Percentiles rank a stretch among this genome's conserved stretches.
phyloP scores from a whole-genome alignment of 2,797 vertebrate genomes.

The Hyperoplus lanceolatus region DNA sequence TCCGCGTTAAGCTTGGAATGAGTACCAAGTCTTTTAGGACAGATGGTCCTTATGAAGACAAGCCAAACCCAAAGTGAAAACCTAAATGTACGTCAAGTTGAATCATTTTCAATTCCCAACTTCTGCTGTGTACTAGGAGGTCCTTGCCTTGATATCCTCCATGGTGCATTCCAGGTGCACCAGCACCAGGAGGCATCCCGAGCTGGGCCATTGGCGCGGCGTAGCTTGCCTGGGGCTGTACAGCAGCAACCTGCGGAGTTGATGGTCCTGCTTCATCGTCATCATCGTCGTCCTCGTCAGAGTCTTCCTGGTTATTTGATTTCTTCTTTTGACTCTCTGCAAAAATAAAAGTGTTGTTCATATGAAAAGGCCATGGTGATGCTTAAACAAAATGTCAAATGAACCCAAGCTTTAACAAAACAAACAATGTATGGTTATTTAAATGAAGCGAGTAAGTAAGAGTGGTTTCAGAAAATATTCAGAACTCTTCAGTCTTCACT shows the following conservation, averaged over 20 bases:
- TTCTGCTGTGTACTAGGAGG: background rate
- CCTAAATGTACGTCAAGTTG: background rate
- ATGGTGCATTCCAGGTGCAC: constrained; percentile 92
- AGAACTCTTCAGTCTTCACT: too few relatives aligned
- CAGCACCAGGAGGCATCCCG: constrained; percentile 91
- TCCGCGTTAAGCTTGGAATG: background rate
- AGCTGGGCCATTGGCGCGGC: constrained; percentile 93
- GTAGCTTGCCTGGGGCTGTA: constrained; percentile 92
- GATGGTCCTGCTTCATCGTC: constrained; percentile 95
- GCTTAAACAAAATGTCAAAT: background rate
- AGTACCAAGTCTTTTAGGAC: background rate
- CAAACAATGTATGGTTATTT: background rate
- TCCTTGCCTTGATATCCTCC: constrained; percentile 85
- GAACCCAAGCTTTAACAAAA: background rate
- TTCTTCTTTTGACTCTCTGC: constrained; percentile 97
- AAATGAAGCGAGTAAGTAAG: too few relatives aligned
- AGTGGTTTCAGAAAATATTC: too few relatives aligned
- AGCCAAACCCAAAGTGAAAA: background rate
- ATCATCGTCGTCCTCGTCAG: constrained; percentile 94
- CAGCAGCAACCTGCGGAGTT: constrained; percentile 87
- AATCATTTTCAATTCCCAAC: background rate
- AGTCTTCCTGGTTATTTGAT: constrained; percentile 92
- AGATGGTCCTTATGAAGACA: background rate
- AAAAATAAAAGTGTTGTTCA: constrained; percentile 9
- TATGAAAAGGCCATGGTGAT: background rate